Evolutionary conservation across 2,113 vertebrate genomes (phyloP).

Genomic region (Sylvilagus bachmani): DNA sequence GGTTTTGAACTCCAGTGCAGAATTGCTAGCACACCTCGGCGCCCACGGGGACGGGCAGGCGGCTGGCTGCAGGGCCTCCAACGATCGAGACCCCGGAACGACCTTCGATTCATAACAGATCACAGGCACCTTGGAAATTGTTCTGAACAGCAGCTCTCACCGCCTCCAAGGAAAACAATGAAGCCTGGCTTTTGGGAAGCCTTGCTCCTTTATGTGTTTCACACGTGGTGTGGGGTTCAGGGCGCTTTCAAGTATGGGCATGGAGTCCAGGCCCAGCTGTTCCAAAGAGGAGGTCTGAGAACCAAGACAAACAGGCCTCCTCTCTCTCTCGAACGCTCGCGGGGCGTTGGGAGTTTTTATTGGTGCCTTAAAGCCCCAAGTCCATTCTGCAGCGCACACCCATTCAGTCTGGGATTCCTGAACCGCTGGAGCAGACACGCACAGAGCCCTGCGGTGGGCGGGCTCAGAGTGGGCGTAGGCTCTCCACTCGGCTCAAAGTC

Average conservation of each 20-base stretch:
- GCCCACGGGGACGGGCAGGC: background rate
- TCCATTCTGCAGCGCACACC: background rate
- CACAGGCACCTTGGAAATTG: constrained; percentile 54
- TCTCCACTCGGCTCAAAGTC: background rate
- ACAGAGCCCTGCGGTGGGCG: background rate
- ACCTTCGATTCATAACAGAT: constrained; percentile 60
- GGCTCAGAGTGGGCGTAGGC: background rate
- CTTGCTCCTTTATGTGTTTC: constrained; percentile 55
- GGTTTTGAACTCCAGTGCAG: background rate
- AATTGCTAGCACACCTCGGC: background rate
- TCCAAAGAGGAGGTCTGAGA: constrained; percentile 61
- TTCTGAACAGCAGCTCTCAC: constrained; percentile 67
- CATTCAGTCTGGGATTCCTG: background rate
- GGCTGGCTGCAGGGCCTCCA: background rate
- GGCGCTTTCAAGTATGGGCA: constrained; percentile 47
- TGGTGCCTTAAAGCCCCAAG: constrained; percentile 12
- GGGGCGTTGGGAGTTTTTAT: constrained; percentile 42
- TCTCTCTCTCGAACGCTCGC: constrained; percentile 24
- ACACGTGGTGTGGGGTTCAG: constrained; percentile 44
- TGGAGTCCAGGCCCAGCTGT: background rate
- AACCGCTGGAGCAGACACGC: background rate
- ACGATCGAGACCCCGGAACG: background rate
- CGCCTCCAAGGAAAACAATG: constrained; percentile 73
- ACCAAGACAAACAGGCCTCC: constrained; percentile 11
- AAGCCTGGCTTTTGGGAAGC: constrained; percentile 35